Conservation (phyloP, 2,888 invertebrate genomes). For the Pantelozetes paolii region DNA sequence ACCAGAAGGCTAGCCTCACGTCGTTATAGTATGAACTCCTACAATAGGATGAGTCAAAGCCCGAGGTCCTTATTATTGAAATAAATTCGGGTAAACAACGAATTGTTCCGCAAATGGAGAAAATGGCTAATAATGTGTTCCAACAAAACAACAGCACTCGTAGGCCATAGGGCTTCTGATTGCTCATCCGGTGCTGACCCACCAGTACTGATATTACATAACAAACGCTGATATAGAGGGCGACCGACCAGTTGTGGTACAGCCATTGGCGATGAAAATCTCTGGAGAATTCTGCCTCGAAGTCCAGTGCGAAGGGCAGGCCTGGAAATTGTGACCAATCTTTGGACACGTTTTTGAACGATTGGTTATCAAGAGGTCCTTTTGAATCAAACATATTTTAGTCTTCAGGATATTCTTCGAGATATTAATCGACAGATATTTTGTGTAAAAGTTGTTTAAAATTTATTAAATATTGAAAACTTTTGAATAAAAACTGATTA, state of each 20-base stretch:
- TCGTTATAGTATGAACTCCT: constrained; percentile 85
- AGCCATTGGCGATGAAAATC: constrained; percentile 74
- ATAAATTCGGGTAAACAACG: constrained; percentile 89
- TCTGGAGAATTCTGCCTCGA: constrained; percentile 31
- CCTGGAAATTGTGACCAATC: constrained; percentile 39
- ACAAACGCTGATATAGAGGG: constrained; percentile 79
- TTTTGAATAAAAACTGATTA: too few relatives aligned
- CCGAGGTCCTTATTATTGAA: constrained; percentile 79
- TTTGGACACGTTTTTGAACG: not conserved
- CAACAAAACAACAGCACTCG: constrained; percentile 80
- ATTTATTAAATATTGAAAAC: too few relatives aligned
- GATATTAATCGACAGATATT: too few relatives aligned
- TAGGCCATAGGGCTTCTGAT: constrained; percentile 73
- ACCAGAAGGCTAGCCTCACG: constrained; percentile 94
- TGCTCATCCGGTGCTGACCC: constrained; percentile 89
- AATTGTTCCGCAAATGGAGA: constrained; percentile 80
- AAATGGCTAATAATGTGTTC: constrained; percentile 86
- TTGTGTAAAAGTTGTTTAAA: too few relatives aligned
- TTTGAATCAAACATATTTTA: not conserved
- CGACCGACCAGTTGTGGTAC: constrained; percentile 90
- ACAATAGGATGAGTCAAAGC: constrained; percentile 92
- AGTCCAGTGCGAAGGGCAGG: constrained; percentile 31
- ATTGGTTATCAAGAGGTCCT: not conserved
- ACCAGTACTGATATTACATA: constrained; percentile 92
- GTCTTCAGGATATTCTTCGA: too few relatives aligned